These are phyloP conservation scores for Zeugodacus cucurbitae DNA, from an alignment of 1,140 invertebrate genomes.

Conservation along the genomic window DNA sequence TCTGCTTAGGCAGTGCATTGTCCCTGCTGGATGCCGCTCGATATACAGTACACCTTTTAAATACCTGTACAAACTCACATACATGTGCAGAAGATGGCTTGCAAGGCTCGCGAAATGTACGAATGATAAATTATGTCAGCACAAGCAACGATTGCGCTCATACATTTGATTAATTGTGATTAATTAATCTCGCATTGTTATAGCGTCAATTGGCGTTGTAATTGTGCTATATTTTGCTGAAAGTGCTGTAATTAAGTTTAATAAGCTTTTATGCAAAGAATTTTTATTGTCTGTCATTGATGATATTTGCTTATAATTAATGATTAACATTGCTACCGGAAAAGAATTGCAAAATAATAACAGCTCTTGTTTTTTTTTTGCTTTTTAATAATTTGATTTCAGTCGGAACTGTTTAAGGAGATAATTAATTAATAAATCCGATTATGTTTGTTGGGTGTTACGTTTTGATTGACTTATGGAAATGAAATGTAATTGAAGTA, in stretches of 20 bases:
- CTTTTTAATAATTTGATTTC: neutral
- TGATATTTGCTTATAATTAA: constrained; percentile 12
- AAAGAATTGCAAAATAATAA: constrained; percentile 1
- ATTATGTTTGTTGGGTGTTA: neutral
- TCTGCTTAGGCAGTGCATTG: constrained; percentile 8
- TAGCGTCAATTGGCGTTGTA: constrained; percentile 18
- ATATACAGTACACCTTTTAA: neutral
- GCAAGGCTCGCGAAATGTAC: neutral
- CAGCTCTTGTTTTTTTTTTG: no score
- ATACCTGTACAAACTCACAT: neutral
- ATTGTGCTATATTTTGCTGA: neutral
- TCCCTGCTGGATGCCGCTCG: neutral
- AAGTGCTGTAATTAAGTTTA: constrained; percentile 12
- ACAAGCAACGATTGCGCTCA: neutral
- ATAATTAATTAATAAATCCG: constrained; percentile 25
- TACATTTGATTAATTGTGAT: neutral
- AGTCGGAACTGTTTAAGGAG: constrained; percentile 12
- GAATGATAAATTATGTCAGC: constrained; percentile 1
- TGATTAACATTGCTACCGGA: constrained; percentile 17
- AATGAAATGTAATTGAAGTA: neutral
- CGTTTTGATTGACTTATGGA: neutral
- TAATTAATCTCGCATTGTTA: constrained; percentile 14
- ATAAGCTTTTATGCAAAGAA: neutral
- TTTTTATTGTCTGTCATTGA: neutral
- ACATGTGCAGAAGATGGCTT: neutral